A percentile compares a stretch with the other conserved stretches of the same genome.
Evolutionary conservation across 2,888 invertebrate genomes (phyloP).

Genomic region (Lampropteryx suffumata): DNA sequence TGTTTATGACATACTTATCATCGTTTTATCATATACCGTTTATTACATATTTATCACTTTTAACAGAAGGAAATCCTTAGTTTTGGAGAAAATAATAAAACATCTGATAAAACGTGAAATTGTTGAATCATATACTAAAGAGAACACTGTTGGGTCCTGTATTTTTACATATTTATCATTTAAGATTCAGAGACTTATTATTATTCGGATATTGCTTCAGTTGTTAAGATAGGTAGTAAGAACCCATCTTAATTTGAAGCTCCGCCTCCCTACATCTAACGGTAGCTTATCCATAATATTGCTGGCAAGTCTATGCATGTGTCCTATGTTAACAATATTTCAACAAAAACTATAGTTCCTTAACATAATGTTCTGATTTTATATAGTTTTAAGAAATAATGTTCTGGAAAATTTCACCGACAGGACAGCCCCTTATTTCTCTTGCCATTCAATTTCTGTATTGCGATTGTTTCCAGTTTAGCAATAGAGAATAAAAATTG

Average conservation of each 20-base stretch:
- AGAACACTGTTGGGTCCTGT: not conserved
- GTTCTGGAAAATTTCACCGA: constrained; percentile 78
- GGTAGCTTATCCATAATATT: not conserved
- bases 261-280: constrained; percentile 2
- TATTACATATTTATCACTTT: too few relatives aligned
- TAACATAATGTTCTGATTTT: constrained; percentile 26
- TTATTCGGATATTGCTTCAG: not conserved
- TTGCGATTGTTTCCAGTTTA: constrained; percentile 36
- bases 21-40: too few relatives aligned
- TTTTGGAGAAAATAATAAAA: too few relatives aligned
- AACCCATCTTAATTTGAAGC: not conserved
- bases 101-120: too few relatives aligned
- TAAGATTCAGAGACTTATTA: not conserved
- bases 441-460: constrained; percentile 62
- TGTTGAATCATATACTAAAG: too few relatives aligned
- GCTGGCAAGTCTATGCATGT: constrained; percentile 9
- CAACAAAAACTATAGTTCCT: constrained; percentile 4
- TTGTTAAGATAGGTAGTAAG: not conserved
- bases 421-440: constrained; percentile 77
- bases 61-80: too few relatives aligned
- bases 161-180: constrained; percentile 18
- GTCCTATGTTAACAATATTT: constrained; percentile 7
- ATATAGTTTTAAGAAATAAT: constrained; percentile 22
- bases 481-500: constrained; percentile 47
- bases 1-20: too few relatives aligned